Conservation (phyloP, 1,140 invertebrate species). For the Bombus balteatus region DNA sequence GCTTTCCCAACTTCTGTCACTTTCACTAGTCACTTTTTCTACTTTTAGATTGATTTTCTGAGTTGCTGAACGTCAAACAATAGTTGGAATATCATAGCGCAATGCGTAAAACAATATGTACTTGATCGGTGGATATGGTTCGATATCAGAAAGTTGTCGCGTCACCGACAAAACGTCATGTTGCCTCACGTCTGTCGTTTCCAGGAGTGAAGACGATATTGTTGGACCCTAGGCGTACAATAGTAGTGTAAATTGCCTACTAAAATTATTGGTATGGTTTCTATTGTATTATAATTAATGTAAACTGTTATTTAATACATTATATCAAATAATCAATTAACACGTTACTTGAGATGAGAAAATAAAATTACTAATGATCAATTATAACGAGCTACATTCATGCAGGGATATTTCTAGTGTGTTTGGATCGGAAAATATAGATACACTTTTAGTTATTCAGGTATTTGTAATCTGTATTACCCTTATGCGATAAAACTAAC, state of each 20-base stretch:
- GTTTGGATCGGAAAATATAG: not conserved
- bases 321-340: not conserved
- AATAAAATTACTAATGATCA: not conserved
- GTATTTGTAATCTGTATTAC: not conserved
- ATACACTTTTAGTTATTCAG: not conserved
- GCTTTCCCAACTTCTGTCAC: not conserved
- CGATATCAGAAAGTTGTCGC: conserved; percentile 21
- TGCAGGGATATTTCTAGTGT: conserved; percentile 4
- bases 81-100: not conserved
- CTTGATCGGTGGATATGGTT: not conserved
- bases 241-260: too few relatives aligned
- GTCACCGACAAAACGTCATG: conserved; percentile 27
- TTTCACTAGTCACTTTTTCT: not conserved
- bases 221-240: not conserved
- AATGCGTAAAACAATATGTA: not conserved
- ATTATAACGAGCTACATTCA: not conserved
- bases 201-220: not conserved
- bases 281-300: not conserved
- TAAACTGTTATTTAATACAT: not conserved
- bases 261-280: too few relatives aligned
- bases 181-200: not conserved
- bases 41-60: not conserved
- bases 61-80: not conserved
- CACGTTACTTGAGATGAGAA: not conserved
- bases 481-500: not conserved